Percentiles rank a stretch among this genome's conserved stretches.
Conservation (phyloP, 2,888 invertebrate genomes). For the Lepetodrilus schrolli region DNA sequence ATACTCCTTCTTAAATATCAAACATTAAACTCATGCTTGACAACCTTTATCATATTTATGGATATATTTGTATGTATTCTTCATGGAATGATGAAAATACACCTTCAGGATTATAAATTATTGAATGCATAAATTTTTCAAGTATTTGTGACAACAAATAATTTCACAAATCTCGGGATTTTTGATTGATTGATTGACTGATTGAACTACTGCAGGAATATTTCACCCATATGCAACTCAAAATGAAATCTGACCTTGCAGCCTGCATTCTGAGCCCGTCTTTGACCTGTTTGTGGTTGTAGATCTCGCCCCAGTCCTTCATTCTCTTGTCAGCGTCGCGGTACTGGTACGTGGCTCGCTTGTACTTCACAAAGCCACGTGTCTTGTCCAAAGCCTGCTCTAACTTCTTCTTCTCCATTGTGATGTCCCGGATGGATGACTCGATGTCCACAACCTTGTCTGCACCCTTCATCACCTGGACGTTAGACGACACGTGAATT, state of each 20-base stretch:
- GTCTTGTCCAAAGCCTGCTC: conserved; percentile 89
- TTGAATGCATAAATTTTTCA: too few species aligned
- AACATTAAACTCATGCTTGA: too few species aligned
- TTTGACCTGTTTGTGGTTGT: conserved; percentile 88
- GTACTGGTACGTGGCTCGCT: conserved; percentile 90
- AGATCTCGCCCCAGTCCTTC: conserved; percentile 98
- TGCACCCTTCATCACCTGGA: neutral
- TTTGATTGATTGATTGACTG: too few species aligned
- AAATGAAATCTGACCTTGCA: conserved; percentile 57
- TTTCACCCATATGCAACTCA: conserved; percentile 84
- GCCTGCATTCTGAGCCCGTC: conserved; percentile 80
- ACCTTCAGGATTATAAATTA: too few species aligned
- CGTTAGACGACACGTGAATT: neutral
- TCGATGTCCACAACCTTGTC: conserved; percentile 86
- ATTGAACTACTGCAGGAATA: too few species aligned
- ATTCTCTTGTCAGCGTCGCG: conserved; percentile 88
- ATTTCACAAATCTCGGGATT: too few species aligned
- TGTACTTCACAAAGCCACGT: conserved; percentile 96
- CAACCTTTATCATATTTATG: too few species aligned
- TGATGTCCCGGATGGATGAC: conserved; percentile 87
- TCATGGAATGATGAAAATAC: too few species aligned
- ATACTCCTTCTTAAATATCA: too few species aligned
- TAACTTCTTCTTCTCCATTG: conserved; percentile 85
- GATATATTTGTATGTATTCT: too few species aligned
- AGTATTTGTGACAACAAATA: too few species aligned